phyloP scores from a whole-genome alignment of 2,113 vertebrate genomes.

The Melanotaenia duboulayi region DNA sequence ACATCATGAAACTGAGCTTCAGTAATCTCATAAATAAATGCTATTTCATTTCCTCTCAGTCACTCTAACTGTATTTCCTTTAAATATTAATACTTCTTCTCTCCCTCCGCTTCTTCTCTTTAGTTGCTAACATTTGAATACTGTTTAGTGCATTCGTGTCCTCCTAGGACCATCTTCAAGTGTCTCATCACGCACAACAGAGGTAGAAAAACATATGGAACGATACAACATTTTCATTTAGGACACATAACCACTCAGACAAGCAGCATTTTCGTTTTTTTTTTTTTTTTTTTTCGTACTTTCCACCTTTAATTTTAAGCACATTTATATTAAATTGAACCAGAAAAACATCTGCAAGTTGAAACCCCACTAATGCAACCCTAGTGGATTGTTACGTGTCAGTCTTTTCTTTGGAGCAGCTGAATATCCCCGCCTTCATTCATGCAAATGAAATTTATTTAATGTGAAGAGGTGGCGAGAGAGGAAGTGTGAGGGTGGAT shows the following conservation, averaged over 20 bases:
- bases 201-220: slow-evolving; percentile 4
- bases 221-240: slow-evolving; percentile 7
- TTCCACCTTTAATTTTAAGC: background rate
- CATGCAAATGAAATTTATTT: slow-evolving; percentile 7
- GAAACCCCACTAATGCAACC: background rate
- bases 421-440: background rate
- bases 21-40: slow-evolving; percentile 4
- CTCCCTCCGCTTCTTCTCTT: background rate
- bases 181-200: slow-evolving; percentile 12
- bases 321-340: background rate
- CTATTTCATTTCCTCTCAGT: background rate
- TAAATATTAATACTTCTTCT: background rate
- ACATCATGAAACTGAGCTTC: slow-evolving; percentile 24
- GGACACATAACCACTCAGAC: background rate
- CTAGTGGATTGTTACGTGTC: background rate
- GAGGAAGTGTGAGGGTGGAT: slow-evolving; percentile 7
- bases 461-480: background rate
- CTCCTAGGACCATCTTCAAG: slow-evolving; percentile 30
- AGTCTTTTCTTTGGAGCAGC: background rate
- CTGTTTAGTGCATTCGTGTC: slow-evolving; percentile 24
- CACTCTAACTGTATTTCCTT: background rate
- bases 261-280: background rate
- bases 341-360: slow-evolving; percentile 21
- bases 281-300: background rate
- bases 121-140: background rate